These are phyloP conservation scores for Tichodroma muraria DNA, from an alignment of 2,113 vertebrate species.

Conservation along the genomic window DNA sequence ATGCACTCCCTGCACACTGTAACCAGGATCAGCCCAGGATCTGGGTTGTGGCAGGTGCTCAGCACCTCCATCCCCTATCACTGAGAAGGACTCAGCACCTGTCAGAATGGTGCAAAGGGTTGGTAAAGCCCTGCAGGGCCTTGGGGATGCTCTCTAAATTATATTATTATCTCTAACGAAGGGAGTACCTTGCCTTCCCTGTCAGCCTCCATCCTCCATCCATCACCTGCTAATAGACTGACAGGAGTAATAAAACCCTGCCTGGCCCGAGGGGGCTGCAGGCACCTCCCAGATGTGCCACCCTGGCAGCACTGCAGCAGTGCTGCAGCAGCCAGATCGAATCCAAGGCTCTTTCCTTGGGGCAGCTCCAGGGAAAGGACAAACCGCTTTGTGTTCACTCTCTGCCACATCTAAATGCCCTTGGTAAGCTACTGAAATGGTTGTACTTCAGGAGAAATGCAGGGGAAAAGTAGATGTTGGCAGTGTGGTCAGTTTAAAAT, in stretches of 20 bases:
- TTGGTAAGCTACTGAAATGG: neutral
- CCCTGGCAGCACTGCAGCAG: accelerated
- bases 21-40: neutral
- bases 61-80: neutral
- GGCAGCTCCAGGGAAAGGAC: neutral
- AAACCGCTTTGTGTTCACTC: neutral
- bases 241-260: neutral
- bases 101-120: neutral
- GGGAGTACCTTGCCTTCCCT: neutral
- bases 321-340: no score
- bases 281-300: neutral
- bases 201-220: conserved; percentile 28
- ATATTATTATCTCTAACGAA: conserved; percentile 17
- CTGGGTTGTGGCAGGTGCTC: neutral
- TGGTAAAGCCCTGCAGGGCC: neutral
- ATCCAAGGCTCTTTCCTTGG: neutral
- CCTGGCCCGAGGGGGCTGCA: neutral
- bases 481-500: neutral
- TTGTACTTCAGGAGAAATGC: neutral
- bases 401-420: neutral
- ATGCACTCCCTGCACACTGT: neutral
- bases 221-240: neutral
- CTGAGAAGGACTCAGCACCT: neutral
- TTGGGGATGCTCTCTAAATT: neutral
- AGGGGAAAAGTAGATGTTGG: neutral